phyloP scores from a whole-genome alignment of 1,140 invertebrate species.

The Bombus sibiricus region DNA sequence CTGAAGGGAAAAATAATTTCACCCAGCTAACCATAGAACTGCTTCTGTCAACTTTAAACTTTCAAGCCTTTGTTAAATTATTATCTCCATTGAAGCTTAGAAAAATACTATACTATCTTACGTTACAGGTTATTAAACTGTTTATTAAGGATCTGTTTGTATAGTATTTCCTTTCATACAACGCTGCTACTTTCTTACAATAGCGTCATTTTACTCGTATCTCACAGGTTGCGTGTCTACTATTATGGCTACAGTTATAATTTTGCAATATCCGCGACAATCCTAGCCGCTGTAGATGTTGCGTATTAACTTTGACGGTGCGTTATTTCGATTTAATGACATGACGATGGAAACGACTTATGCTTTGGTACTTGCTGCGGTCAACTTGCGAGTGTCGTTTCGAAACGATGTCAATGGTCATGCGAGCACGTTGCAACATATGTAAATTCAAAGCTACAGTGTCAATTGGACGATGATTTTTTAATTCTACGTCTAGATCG shows the following conservation, averaged over 20 bases:
- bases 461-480: not conserved
- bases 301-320: not conserved
- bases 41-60: not conserved
- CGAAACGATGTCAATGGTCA: not conserved
- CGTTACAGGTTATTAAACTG: not conserved
- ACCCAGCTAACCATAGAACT: not conserved
- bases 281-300: conserved; percentile 13
- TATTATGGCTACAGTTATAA: not conserved
- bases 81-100: not conserved
- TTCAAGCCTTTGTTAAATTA: not conserved
- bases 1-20: not conserved
- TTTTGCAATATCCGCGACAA: conserved; percentile 11
- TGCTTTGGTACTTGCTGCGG: not conserved
- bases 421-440: not conserved
- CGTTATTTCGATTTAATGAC: conserved; percentile 23
- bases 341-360: not conserved
- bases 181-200: not conserved
- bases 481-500: not conserved
- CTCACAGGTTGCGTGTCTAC: not conserved
- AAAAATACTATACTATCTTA: not conserved
- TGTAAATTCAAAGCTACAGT: not conserved
- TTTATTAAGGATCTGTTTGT: not conserved
- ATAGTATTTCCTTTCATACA: not conserved
- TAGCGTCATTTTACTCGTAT: not conserved
- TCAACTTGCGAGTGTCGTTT: conserved; percentile 4